Conservation (phyloP, 2,888 invertebrate genomes). For the Ormyrus labotus region DNA sequence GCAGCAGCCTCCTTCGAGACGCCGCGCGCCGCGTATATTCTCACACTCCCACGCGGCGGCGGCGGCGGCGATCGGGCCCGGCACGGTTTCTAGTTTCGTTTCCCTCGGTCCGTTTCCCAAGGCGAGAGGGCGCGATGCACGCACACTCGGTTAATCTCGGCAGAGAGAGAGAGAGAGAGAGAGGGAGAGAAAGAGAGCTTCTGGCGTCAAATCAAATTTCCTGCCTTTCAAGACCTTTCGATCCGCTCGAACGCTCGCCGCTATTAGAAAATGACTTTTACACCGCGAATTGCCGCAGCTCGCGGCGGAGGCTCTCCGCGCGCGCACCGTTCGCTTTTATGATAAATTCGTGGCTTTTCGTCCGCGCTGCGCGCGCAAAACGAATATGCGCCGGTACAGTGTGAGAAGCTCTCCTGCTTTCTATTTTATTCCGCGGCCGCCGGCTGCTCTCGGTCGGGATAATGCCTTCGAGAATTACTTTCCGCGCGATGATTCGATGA, state of each 20-base stretch:
- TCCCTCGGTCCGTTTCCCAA: conserved; percentile 1
- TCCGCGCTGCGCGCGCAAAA: background rate
- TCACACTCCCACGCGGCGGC: conserved; percentile 45
- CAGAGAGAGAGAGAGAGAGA: background rate
- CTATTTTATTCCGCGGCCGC: background rate
- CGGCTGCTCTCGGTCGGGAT: background rate
- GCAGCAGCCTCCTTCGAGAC: background rate
- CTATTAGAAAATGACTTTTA: conserved; percentile 47
- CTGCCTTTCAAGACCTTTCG: conserved; percentile 45
- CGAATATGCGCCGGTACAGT: too few species aligned
- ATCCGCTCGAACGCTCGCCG: conserved; percentile 26
- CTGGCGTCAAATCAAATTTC: conserved; percentile 49
- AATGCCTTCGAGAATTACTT: background rate
- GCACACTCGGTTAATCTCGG: background rate
- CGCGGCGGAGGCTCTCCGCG: background rate
- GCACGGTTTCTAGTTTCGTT: conserved; percentile 16
- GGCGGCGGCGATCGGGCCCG: background rate
- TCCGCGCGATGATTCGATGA: background rate
- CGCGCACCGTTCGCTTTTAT: background rate
- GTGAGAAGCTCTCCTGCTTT: background rate
- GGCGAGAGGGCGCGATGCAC: background rate
- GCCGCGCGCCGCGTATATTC: conserved; percentile 14
- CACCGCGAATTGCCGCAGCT: background rate
- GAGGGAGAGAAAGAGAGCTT: background rate
- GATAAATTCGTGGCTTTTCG: conserved; percentile 21